These are phyloP conservation scores for Galerucella nymphaeae DNA, from an alignment of 2,888 invertebrate species.

Conservation along the genomic window DNA sequence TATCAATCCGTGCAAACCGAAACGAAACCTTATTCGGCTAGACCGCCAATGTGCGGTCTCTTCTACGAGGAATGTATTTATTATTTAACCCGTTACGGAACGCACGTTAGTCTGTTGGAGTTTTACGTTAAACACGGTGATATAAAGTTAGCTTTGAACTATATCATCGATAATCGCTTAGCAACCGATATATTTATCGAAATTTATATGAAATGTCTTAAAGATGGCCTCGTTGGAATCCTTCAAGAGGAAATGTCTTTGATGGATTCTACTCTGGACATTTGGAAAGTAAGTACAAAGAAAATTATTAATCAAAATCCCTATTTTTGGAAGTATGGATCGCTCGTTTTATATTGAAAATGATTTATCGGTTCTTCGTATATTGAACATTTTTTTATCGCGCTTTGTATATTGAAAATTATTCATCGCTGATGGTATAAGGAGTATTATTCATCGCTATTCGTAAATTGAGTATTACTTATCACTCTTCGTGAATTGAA, in stretches of 20 bases:
- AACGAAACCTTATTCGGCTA: slow-evolving; percentile 39
- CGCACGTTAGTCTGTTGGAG: slow-evolving; percentile 76
- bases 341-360: too few species aligned
- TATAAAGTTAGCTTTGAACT: slow-evolving; percentile 75
- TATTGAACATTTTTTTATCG: too few species aligned
- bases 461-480: too few species aligned
- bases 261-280: slow-evolving; percentile 73
- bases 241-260: slow-evolving; percentile 74
- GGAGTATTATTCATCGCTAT: too few species aligned
- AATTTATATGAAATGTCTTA: slow-evolving; percentile 78
- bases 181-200: slow-evolving; percentile 79
- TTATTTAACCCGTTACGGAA: slow-evolving; percentile 85
- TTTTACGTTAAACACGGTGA: slow-evolving; percentile 82
- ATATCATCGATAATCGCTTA: slow-evolving; percentile 76
- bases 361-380: too few species aligned
- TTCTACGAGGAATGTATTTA: slow-evolving; percentile 83
- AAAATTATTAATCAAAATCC: neutral
- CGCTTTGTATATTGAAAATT: too few species aligned
- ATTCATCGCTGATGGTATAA: too few species aligned
- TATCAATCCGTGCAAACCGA: slow-evolving; percentile 39
- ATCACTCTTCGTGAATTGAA: too few species aligned
- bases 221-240: slow-evolving; percentile 71
- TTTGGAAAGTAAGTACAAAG: slow-evolving; percentile 71
- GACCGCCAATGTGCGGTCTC: slow-evolving; percentile 66
- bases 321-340: too few species aligned